Evolutionary conservation across 2,797 vertebrate genomes (phyloP), one percentile per base, ranked within the genome.

Genomic region (Girardinus metallicus): DNA sequence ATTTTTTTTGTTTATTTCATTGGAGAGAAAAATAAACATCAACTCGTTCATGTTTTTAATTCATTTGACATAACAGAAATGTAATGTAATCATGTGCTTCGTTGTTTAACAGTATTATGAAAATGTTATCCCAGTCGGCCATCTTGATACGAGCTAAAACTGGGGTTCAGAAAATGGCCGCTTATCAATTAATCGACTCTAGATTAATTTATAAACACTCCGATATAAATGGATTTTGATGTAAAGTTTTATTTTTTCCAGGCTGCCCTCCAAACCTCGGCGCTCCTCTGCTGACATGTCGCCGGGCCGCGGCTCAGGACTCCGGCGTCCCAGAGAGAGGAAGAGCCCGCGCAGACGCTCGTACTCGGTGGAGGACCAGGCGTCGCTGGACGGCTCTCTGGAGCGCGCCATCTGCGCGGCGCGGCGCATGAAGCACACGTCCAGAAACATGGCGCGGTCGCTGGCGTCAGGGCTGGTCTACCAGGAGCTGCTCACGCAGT

Each of bases 351-450:
- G 49, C 0, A 81, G 55, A 16, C 84, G 2, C 64, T 94, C 93
- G 3, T 62, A 85, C 55, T 92, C 88, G 0, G 73, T 89, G 5
- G 89, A 92, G 51, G 66, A 73, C 80, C 80, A 82, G 76, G 43
- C 18, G 21, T 90, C 93, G 23, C 75, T 97, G 60, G 90, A 91
- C 86, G 34, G 47, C 36, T 96, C 97, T 0, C 94, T 99, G 87
- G 81, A 89, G 83, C 91, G 81, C 4, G 97, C 97, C 0, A 85
- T 97, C 74, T 87, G 86, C 76, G 97, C 96, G 0, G 97, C 98
- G 0, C 91, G 85, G 36, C 90, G 90, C 12, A 91, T 97, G 75
- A 95, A 93, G 60, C 29, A 89, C 78, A 96, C 95, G 81, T 96
- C 96, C 0, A 83, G 77, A 51, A 95, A 91, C 87, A 96, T 99